Evolutionary conservation across 2,113 vertebrate genomes (phyloP).

Genomic region (Ctenomys sociabilis): DNA sequence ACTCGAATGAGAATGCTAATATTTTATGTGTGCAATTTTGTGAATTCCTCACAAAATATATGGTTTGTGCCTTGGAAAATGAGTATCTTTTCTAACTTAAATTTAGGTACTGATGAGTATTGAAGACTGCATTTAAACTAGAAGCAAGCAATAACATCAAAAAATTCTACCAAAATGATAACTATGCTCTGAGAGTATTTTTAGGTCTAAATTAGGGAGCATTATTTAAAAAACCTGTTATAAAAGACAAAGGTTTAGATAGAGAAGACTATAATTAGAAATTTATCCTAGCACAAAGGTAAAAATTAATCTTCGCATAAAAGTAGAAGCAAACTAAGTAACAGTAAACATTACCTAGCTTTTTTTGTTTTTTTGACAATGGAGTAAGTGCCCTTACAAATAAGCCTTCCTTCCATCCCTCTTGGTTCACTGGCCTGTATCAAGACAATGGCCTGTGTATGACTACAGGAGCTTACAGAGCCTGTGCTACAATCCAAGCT

Average conservation of each 20-base stretch:
- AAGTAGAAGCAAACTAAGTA: not conserved
- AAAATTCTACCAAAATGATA: not conserved
- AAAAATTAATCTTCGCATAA: not conserved
- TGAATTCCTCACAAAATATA: not conserved
- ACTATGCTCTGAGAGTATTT: not conserved
- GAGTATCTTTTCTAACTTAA: conserved; percentile 19
- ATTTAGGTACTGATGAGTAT: not conserved
- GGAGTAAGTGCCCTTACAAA: not conserved
- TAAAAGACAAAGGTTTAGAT: not conserved
- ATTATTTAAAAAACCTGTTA: not conserved
- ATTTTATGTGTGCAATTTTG: not conserved
- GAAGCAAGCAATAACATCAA: conserved; percentile 24
- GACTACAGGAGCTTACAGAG: not conserved
- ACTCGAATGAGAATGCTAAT: not conserved
- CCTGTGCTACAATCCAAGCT: not conserved
- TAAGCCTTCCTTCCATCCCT: not conserved
- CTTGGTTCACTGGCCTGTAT: accelerated
- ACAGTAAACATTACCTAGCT: not conserved
- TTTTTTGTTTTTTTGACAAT: not conserved
- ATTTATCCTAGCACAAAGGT: not conserved
- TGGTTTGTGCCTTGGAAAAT: conserved; percentile 31
- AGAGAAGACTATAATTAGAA: not conserved
- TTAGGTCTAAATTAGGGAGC: not conserved
- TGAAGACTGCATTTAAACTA: not conserved
- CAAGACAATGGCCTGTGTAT: not conserved